Base-by-base conservation (phyloP, 2,888 invertebrate species). In the Glyphotaelius pellucidus region DNA sequence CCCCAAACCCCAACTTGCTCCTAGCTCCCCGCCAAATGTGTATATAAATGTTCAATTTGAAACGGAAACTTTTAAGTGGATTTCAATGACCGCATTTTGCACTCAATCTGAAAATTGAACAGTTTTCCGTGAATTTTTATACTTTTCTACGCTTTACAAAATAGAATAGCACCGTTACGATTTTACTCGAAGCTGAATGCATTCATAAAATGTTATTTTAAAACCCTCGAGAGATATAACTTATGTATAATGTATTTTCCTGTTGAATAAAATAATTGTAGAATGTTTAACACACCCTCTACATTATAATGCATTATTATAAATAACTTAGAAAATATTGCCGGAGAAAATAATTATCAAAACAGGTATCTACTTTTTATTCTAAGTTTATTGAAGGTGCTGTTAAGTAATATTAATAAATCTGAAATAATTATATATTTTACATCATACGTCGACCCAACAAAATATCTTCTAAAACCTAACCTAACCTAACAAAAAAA, bases 11-110 rank as follows among this genome's bases (percentile, higher is more conserved):
- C 42, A 42, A 12, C 42, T 12, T 42, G 42, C 42, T 12, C 42
- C 42, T 5, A 52, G 67, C 67, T 42, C 7, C 67, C 32, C 32
- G 67, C 32, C 35, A 25, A 42, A 42, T 86, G 47, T 86, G 84
- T 47, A 80, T 88, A 91, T 47, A 87, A 80, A 80, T 87, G 87
- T 80, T 67, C 83, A 88, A 91, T 89, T 47, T n/a, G 67, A 85
- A 87, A 87, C 38, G 87, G 38, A 80, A 91, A 91, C 91, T 91
- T 91, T 91, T 86, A 91, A 91, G 91, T 91, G 91, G 87, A 42
- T 67, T 85, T 80, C 91, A 87, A 91, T 91, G 87, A 87, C 91
- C 91, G 86, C 85, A 90, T 30, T 88, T 88, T 79, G 88, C 88
- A 86, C 90, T 90, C 90, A 87, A 87, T 67, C 80, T 52, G 86